Percentiles rank a stretch among this genome's conserved stretches.
These are phyloP conservation scores for Drosophila suzukii DNA, from an alignment of 1,140 invertebrate species.

Conservation along the genomic window DNA sequence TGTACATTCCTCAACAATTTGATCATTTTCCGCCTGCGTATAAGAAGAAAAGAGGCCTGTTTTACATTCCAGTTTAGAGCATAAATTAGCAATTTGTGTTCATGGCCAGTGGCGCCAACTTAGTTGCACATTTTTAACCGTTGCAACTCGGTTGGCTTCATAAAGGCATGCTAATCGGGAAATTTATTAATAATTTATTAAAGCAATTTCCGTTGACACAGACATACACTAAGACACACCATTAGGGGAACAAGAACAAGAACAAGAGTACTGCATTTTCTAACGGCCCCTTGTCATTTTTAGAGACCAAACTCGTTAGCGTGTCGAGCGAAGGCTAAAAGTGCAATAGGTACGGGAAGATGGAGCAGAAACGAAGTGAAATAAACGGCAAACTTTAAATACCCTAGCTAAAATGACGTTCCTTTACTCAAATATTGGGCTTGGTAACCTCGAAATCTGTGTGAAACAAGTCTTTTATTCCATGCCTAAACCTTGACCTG, in stretches of 20 bases:
- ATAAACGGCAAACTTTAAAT: background rate
- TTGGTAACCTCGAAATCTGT: no score
- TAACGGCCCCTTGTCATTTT: slow-evolving; percentile 68
- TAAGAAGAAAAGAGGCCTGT: background rate
- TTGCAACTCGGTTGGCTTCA: slow-evolving; percentile 38
- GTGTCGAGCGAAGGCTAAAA: slow-evolving; percentile 12
- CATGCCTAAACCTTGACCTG: no score
- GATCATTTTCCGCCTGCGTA: slow-evolving; percentile 10
- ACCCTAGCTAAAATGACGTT: background rate
- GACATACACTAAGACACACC: slow-evolving; percentile 2
- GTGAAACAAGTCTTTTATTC: no score
- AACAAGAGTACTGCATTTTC: slow-evolving; percentile 42
- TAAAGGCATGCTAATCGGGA: slow-evolving; percentile 61
- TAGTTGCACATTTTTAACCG: slow-evolving; percentile 32
- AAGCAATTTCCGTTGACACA: slow-evolving; percentile 72
- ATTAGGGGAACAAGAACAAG: slow-evolving; percentile 1
- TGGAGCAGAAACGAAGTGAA: background rate
- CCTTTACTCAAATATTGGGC: no score
- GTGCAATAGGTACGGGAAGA: slow-evolving; percentile 2
- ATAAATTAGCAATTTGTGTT: slow-evolving; percentile 39
- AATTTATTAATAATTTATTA: slow-evolving; percentile 79
- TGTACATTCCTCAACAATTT: background rate
- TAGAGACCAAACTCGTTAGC: slow-evolving; percentile 41
- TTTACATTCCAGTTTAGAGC: slow-evolving; percentile 28
- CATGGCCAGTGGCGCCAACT: slow-evolving; percentile 30